Evolutionary conservation across 2,888 invertebrate species (phyloP).

Genomic region (Tineola bisselliella): DNA sequence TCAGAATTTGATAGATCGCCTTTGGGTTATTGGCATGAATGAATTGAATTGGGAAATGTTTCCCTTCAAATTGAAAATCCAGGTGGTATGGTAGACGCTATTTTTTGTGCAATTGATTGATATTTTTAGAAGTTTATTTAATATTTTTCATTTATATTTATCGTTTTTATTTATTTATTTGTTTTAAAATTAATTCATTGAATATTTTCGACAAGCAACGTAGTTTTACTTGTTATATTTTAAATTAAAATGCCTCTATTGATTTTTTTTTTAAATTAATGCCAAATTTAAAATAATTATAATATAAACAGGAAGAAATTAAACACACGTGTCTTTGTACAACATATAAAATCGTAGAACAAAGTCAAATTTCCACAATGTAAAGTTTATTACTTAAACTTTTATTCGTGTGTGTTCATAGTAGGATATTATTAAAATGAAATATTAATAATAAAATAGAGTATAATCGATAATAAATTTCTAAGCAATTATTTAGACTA

Average conservation of each 20-base stretch:
- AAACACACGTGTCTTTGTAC: background rate
- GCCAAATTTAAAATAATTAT: too few species aligned
- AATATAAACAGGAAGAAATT: background rate
- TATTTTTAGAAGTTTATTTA: too few species aligned
- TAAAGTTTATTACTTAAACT: background rate
- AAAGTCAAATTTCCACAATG: background rate
- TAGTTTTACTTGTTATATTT: too few species aligned
- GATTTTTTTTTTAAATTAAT: too few species aligned
- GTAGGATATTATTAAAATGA: background rate
- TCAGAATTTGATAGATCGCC: slow-evolving; percentile 17
- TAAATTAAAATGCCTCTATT: too few species aligned
- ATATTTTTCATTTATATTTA: too few species aligned
- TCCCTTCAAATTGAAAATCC: slow-evolving; percentile 13
- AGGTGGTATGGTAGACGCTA: background rate
- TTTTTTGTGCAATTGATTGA: background rate
- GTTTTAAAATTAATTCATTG: too few species aligned
- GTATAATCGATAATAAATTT: too few species aligned
- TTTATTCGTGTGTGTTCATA: background rate
- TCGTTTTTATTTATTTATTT: too few species aligned
- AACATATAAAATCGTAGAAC: background rate
- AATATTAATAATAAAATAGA: too few species aligned
- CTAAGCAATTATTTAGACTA: too few species aligned
- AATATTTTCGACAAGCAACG: too few species aligned
- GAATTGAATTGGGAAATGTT: slow-evolving; percentile 13
- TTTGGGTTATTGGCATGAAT: slow-evolving; percentile 11